Percentiles rank a stretch among this genome's conserved stretches.
phyloP scores from a whole-genome alignment of 1,140 invertebrate species.

The Ceratoteleas bidentatus region DNA sequence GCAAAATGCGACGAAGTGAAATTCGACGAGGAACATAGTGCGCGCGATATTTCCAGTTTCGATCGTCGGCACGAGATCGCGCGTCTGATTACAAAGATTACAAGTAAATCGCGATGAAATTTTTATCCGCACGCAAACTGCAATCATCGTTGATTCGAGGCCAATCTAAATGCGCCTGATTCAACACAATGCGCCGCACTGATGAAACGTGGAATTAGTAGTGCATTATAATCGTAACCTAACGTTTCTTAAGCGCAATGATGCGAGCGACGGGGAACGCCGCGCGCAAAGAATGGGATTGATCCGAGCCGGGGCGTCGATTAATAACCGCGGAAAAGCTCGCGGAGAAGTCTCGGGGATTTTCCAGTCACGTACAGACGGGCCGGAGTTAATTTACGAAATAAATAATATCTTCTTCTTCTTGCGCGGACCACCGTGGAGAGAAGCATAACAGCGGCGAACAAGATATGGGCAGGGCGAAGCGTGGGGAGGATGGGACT shows the following conservation, averaged over 20 bases:
- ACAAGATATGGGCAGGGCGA: constrained; percentile 65
- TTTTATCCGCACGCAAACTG: background rate
- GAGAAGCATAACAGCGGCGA: constrained; percentile 47
- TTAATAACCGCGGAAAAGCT: constrained; percentile 77
- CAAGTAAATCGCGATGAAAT: background rate
- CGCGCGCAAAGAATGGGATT: constrained; percentile 67
- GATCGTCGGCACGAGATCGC: no score
- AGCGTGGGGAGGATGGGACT: constrained; percentile 67
- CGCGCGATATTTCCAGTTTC: no score
- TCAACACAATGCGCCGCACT: constrained; percentile 4
- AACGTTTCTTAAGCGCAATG: constrained; percentile 34
- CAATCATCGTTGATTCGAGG: constrained; percentile 5
- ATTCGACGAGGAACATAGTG: no score
- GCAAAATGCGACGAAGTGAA: no score
- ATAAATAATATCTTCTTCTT: constrained; percentile 82
- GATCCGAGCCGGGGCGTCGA: constrained; percentile 70
- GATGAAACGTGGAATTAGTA: constrained; percentile 43
- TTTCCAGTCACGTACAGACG: constrained; percentile 77
- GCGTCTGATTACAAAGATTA: background rate
- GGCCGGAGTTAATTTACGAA: constrained; percentile 81
- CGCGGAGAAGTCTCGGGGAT: constrained; percentile 69
- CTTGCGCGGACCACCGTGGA: constrained; percentile 62
- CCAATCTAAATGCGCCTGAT: constrained; percentile 13
- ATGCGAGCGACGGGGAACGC: constrained; percentile 29
- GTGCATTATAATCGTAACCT: constrained; percentile 33